These are phyloP conservation scores for Lanistes nyassanus DNA, from an alignment of 1,140 invertebrate genomes.

Conservation along the genomic window DNA sequence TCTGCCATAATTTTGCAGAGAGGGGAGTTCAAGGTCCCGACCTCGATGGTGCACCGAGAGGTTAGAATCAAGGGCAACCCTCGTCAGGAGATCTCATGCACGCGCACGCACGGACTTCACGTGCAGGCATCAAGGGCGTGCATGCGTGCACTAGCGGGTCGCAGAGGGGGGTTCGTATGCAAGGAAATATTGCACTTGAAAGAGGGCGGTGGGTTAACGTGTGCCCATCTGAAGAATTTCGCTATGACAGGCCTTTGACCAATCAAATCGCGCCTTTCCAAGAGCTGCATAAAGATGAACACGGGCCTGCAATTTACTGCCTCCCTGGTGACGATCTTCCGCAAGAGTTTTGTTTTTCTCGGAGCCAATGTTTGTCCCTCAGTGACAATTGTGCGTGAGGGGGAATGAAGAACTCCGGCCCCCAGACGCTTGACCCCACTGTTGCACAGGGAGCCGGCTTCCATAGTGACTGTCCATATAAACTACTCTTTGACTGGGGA, in stretches of 20 bases:
- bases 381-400: slow-evolving; percentile 27
- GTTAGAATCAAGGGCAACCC: slow-evolving; percentile 5
- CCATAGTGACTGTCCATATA: slow-evolving; percentile 17
- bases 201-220: slow-evolving; percentile 3
- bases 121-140: not conserved
- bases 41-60: not conserved
- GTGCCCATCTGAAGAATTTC: not conserved
- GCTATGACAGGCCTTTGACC: not conserved
- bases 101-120: not conserved
- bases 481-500: slow-evolving; percentile 9
- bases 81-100: slow-evolving; percentile 6
- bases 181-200: slow-evolving; percentile 20
- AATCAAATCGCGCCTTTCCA: not conserved
- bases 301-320: not conserved
- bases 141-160: not conserved
- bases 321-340: slow-evolving; percentile 13
- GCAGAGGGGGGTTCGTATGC: not conserved
- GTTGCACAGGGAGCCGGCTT: slow-evolving; percentile 1
- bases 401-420: slow-evolving; percentile 3
- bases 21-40: not conserved
- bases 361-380: not conserved
- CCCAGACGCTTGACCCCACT: not conserved
- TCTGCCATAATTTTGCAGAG: not conserved
- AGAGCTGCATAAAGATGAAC: not conserved
- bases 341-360: slow-evolving; percentile 14